A percentile compares a stretch with the other conserved stretches of the same genome.
These are phyloP conservation scores for Lepidotrigona ventralis DNA, from an alignment of 1,140 invertebrate genomes.

Conservation along the genomic window DNA sequence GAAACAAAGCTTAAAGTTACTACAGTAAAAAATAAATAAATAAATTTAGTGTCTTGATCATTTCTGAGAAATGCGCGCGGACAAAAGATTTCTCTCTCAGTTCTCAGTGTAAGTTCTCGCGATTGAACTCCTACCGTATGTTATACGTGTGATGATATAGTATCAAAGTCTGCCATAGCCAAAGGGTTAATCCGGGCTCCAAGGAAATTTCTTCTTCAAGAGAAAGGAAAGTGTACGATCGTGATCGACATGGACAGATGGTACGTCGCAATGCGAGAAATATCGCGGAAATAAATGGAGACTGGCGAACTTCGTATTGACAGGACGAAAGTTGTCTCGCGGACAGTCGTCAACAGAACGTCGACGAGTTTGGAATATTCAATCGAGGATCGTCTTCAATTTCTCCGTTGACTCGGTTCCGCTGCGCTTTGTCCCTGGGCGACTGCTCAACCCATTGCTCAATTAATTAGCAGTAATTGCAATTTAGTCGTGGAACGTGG, in stretches of 20 bases:
- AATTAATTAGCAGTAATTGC: slow-evolving; percentile 76
- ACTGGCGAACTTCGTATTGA: neutral
- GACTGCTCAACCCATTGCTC: slow-evolving; percentile 57
- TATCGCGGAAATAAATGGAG: neutral
- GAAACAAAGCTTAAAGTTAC: no score
- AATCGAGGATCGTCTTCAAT: slow-evolving; percentile 53
- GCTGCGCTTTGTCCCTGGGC: slow-evolving; percentile 37
- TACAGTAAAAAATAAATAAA: no score
- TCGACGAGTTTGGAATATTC: slow-evolving; percentile 32
- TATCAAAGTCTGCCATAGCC: no score
- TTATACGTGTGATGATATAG: no score
- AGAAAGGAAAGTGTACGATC: neutral
- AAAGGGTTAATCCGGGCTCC: no score
- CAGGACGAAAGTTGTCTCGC: slow-evolving; percentile 1
- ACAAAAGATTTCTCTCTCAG: no score
- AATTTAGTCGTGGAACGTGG: slow-evolving; percentile 63
- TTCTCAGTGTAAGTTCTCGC: no score
- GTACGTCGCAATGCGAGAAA: neutral
- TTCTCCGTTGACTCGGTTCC: slow-evolving; percentile 41
- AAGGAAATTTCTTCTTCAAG: neutral
- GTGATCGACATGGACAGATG: neutral
- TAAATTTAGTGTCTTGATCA: no score
- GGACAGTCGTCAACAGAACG: slow-evolving; percentile 5
- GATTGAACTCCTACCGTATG: no score
- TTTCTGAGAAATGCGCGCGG: no score